phyloP scores from a whole-genome alignment of 2,797 vertebrate genomes.

The Eidolon dupreanum region DNA sequence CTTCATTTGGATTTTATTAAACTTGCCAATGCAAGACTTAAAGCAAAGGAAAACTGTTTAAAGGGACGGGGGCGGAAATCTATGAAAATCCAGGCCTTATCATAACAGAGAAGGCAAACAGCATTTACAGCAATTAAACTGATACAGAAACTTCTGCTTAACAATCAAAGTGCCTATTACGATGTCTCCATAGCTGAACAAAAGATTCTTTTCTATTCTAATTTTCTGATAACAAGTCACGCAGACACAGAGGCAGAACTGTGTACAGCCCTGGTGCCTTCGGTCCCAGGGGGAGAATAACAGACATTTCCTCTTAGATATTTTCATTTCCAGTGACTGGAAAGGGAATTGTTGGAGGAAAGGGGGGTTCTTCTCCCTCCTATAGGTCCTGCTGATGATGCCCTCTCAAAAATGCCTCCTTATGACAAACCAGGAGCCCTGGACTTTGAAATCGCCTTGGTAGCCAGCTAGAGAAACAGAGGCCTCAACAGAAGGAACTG shows the following conservation, averaged over 20 bases:
- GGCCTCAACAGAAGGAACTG: not conserved
- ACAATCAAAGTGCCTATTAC: constrained; percentile 79
- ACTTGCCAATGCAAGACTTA: constrained; percentile 40
- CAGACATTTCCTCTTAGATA: not conserved
- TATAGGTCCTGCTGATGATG: not conserved
- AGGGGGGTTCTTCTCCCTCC: not conserved
- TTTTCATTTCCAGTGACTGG: not conserved
- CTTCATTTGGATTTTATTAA: constrained; percentile 65
- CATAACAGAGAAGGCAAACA: constrained; percentile 75
- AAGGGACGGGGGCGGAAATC: constrained; percentile 11
- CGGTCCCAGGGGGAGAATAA: not conserved
- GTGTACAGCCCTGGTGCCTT: not conserved
- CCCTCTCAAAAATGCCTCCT: not conserved
- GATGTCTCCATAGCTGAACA: constrained; percentile 65
- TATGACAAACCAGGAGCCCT: not conserved
- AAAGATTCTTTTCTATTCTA: constrained; percentile 62
- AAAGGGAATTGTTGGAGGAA: not conserved
- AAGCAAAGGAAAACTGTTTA: constrained; percentile 27
- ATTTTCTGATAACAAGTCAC: constrained; percentile 76
- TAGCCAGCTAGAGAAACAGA: not conserved
- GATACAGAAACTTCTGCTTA: constrained; percentile 73
- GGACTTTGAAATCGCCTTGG: not conserved
- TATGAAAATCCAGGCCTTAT: constrained; percentile 53
- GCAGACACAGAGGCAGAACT: constrained; percentile 38
- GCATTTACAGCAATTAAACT: constrained; percentile 76